Evolutionary conservation across 2,113 vertebrate species (phyloP).

Genomic region (Cardinalis cardinalis): DNA sequence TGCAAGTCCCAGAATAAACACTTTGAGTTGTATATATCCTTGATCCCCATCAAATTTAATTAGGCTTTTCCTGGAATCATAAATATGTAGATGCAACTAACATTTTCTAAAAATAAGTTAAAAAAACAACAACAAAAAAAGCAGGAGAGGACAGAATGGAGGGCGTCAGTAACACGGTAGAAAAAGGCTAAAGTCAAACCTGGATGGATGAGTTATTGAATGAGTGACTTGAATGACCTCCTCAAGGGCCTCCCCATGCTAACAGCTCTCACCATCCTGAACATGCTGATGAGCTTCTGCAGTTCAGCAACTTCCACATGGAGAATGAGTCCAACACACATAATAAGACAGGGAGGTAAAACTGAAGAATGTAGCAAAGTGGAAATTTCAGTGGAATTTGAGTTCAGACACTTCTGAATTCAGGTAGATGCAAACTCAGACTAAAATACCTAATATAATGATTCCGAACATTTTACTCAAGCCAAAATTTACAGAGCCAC

Average conservation of each 20-base stretch:
- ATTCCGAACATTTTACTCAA: not conserved
- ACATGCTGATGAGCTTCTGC: not conserved
- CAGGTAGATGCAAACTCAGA: not conserved
- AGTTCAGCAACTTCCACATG: not conserved
- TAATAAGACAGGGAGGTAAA: not conserved
- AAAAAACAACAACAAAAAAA: not conserved
- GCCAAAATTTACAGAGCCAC: not conserved
- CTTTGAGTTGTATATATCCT: not conserved
- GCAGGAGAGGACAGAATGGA: not conserved
- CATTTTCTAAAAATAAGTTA: not conserved
- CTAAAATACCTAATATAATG: not conserved
- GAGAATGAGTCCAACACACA: not conserved
- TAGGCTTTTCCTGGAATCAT: not conserved
- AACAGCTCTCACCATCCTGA: not conserved
- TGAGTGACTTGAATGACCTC: not conserved
- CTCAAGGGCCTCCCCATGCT: not conserved
- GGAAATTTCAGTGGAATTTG: not conserved
- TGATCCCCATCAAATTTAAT: not conserved
- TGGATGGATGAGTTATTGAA: not conserved
- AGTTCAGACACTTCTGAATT: not conserved
- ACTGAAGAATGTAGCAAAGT: not conserved
- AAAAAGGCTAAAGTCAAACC: not conserved
- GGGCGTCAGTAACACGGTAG: not conserved
- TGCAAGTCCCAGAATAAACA: constrained; percentile 8
- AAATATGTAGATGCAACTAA: not conserved